A percentile compares a stretch with the other conserved stretches of the same genome.
phyloP scores from a whole-genome alignment of 1,140 invertebrate genomes.

The Leptopilina boulardi region DNA sequence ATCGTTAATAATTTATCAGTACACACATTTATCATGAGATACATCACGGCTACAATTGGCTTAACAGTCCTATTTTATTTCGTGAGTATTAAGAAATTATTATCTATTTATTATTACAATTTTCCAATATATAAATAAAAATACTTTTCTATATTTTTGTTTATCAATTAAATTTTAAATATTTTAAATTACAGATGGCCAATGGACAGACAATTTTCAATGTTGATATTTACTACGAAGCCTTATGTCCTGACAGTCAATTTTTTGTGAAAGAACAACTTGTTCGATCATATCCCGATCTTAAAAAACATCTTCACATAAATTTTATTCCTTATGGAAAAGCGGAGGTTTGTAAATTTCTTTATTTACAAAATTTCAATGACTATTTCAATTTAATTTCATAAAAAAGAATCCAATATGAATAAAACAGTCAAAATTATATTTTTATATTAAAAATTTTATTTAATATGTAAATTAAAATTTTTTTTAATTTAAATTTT shows the following conservation, averaged over 20 bases:
- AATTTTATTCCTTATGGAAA: slow-evolving; percentile 83
- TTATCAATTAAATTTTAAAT: not conserved
- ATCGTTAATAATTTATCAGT: not conserved
- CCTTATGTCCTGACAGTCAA: slow-evolving; percentile 86
- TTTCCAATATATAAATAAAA: not conserved
- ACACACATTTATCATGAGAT: not conserved
- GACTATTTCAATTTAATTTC: slow-evolving; percentile 32
- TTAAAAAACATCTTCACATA: slow-evolving; percentile 60
- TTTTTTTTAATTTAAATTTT: too few species aligned
- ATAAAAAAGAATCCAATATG: not conserved
- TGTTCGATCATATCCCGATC: slow-evolving; percentile 49
- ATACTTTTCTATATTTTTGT: too few species aligned
- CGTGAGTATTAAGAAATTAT: not conserved
- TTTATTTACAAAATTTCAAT: not conserved
- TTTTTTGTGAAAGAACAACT: slow-evolving; percentile 80
- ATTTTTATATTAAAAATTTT: too few species aligned
- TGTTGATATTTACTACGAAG: slow-evolving; percentile 84
- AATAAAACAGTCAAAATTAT: too few species aligned
- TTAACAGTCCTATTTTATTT: not conserved
- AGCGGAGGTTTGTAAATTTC: slow-evolving; percentile 79
- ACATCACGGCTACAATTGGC: not conserved
- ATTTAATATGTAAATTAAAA: too few species aligned
- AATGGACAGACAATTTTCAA: slow-evolving; percentile 43
- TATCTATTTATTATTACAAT: not conserved
- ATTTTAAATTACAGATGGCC: not conserved